phyloP scores from a whole-genome alignment of 1,140 invertebrate species.

The Tetramorium alpestre region DNA sequence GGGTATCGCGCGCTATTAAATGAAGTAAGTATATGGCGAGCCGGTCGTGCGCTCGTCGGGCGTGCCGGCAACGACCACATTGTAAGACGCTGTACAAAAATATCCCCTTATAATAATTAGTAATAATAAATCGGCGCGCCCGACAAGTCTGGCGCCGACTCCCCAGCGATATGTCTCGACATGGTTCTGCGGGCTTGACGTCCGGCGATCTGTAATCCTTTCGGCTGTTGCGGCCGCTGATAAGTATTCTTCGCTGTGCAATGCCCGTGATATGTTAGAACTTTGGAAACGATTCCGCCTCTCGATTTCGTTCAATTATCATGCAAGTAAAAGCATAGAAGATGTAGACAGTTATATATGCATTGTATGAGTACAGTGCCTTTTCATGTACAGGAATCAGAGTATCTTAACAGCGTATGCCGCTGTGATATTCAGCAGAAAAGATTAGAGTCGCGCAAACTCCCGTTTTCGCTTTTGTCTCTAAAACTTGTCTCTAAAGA shows the following conservation, averaged over 20 bases:
- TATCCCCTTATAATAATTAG: constrained; percentile 81
- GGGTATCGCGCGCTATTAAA: constrained; percentile 65
- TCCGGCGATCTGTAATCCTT: constrained; percentile 21
- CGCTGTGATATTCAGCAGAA: not conserved
- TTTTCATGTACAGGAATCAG: not conserved
- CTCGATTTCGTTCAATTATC: not conserved
- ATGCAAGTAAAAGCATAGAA: not conserved
- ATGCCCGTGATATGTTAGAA: not conserved
- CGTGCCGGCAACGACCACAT: constrained; percentile 79
- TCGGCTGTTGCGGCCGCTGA: constrained; percentile 11
- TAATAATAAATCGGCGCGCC: constrained; percentile 78
- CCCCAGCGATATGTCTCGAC: constrained; percentile 81
- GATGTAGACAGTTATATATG: not conserved
- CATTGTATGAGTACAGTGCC: not conserved
- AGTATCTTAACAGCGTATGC: not conserved
- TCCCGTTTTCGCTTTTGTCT: constrained; percentile 62
- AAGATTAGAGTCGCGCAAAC: constrained; percentile 31
- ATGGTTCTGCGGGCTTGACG: constrained; percentile 76
- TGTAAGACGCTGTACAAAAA: constrained; percentile 85
- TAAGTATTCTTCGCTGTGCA: not conserved
- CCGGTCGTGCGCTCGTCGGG: constrained; percentile 73
- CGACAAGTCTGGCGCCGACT: constrained; percentile 76
- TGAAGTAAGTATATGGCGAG: constrained; percentile 63
- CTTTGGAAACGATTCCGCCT: not conserved
- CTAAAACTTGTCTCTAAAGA: constrained; percentile 65